A percentile compares a stretch with the other conserved stretches of the same genome.
These are phyloP conservation scores for Montifringilla adamsi DNA, from an alignment of 2,113 vertebrate genomes.

Conservation along the genomic window DNA sequence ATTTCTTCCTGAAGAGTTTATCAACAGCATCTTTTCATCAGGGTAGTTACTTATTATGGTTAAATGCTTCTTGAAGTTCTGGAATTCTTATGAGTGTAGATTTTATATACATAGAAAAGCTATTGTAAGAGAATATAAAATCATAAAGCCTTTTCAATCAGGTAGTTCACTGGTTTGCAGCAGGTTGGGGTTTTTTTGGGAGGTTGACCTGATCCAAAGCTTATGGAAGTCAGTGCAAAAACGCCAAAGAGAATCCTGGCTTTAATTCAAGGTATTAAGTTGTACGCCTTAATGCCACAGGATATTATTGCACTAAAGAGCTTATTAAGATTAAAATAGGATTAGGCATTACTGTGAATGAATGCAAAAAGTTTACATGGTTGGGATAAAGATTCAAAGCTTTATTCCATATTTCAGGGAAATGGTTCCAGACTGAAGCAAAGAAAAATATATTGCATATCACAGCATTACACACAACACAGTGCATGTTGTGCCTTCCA, in stretches of 20 bases:
- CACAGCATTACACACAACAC: not conserved
- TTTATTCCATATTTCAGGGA: not conserved
- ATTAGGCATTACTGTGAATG: constrained; percentile 27
- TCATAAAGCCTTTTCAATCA: not conserved
- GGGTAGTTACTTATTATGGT: not conserved
- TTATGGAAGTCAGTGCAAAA: not conserved
- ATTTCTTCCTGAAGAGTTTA: not conserved
- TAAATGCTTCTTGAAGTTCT: not conserved
- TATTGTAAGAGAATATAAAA: not conserved
- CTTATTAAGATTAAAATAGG: constrained; percentile 54
- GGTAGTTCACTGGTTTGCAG: not conserved
- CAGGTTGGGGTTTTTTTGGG: not conserved
- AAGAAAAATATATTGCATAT: not conserved
- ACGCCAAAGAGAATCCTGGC: not conserved
- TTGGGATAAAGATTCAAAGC: not conserved
- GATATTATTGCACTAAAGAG: constrained; percentile 34
- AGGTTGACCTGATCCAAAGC: not conserved
- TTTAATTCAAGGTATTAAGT: constrained; percentile 27
- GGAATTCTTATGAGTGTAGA: not conserved
- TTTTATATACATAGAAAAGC: not conserved
- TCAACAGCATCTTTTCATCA: not conserved
- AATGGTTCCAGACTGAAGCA: not conserved
- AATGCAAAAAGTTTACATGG: not conserved
- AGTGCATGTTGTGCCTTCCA: not conserved
- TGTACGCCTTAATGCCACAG: not conserved